A percentile compares a stretch with the other conserved stretches of the same genome.
Conservation (phyloP, 2,888 invertebrate genomes). For the Arrhopalites spinosus region DNA sequence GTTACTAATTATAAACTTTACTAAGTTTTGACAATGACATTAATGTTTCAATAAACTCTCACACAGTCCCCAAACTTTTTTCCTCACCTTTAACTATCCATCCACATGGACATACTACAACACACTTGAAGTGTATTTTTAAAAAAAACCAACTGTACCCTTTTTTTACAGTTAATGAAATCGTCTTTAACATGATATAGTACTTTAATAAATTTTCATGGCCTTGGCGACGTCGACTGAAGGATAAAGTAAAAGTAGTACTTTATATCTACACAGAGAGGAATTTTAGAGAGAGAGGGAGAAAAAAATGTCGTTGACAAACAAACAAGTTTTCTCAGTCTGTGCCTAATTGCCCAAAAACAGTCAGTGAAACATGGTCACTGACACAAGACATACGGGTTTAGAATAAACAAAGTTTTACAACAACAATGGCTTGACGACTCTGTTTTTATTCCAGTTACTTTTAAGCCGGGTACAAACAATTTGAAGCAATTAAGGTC, state of each 20-base stretch:
- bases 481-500: slow-evolving; percentile 30
- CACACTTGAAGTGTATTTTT: too few relatives aligned
- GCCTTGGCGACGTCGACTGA: too few relatives aligned
- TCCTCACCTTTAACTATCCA: neutral
- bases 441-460: slow-evolving; percentile 20
- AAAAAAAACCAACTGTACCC: too few relatives aligned
- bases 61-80: neutral
- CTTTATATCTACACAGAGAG: neutral
- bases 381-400: neutral
- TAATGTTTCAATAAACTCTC: neutral
- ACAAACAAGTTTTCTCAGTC: slow-evolving; percentile 21
- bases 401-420: slow-evolving; percentile 22
- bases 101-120: too few relatives aligned
- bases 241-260: neutral
- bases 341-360: slow-evolving; percentile 22
- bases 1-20: neutral
- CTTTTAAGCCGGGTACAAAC: slow-evolving; percentile 17
- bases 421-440: slow-evolving; percentile 11
- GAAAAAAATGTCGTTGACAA: slow-evolving; percentile 13
- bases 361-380: neutral
- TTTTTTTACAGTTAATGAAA: too few relatives aligned
- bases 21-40: neutral
- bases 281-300: neutral
- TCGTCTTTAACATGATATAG: too few relatives aligned
- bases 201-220: too few relatives aligned